Conservation (phyloP, 2,888 invertebrate genomes). For the Zaprionus obscuricornis region DNA sequence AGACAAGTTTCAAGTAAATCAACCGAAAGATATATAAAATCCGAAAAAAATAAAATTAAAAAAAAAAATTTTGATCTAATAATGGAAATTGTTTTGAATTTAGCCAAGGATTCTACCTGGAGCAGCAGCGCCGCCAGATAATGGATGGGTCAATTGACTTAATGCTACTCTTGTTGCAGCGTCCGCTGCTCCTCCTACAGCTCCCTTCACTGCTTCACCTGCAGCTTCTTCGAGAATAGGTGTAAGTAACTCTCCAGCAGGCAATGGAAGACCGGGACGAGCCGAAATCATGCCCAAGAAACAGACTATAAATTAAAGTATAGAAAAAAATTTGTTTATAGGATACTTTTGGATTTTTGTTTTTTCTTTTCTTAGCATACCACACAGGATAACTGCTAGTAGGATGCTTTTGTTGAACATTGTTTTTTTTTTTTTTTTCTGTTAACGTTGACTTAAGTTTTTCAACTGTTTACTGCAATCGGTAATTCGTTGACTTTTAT, state of each 20-base stretch:
- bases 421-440: slow-evolving; percentile 15
- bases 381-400: slow-evolving; percentile 53
- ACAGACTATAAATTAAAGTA: slow-evolving; percentile 43
- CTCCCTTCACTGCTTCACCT: neutral
- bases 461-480: slow-evolving; percentile 38
- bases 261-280: slow-evolving; percentile 10
- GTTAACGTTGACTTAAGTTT: neutral
- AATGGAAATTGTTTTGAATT: too few species aligned
- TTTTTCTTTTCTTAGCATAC: slow-evolving; percentile 29
- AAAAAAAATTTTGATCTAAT: too few species aligned
- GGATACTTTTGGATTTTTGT: too few species aligned
- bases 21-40: too few species aligned
- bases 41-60: too few species aligned
- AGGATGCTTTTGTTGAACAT: slow-evolving; percentile 63
- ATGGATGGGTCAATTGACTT: too few species aligned
- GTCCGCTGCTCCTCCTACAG: neutral
- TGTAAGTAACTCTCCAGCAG: neutral
- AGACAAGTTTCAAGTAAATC: too few species aligned
- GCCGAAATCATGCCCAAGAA: slow-evolving; percentile 35
- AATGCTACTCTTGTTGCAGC: too few species aligned
- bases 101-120: too few species aligned
- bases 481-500: slow-evolving; percentile 37
- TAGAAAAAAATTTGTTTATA: neutral
- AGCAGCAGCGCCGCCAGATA: neutral
- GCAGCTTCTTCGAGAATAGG: neutral